Conservation (phyloP, 2,888 invertebrate genomes). For the Coremacera marginata region DNA sequence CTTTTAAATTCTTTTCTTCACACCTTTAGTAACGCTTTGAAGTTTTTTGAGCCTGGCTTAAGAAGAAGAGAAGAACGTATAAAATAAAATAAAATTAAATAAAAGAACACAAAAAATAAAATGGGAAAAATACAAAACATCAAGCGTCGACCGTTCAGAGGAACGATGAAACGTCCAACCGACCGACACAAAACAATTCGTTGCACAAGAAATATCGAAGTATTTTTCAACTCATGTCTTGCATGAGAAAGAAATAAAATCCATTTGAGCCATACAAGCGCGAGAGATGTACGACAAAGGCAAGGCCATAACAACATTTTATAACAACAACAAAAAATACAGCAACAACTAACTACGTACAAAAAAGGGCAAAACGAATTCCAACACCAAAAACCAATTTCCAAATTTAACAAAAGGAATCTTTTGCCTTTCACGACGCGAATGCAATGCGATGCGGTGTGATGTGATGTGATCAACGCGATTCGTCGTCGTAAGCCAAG, state of each 20-base stretch:
- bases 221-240: background rate
- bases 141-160: slow-evolving; percentile 33
- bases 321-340: slow-evolving; percentile 31
- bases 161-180: slow-evolving; percentile 32
- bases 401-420: slow-evolving; percentile 37
- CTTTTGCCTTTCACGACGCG: slow-evolving; percentile 23
- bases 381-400: slow-evolving; percentile 41
- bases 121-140: slow-evolving; percentile 11
- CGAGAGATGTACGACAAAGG: background rate
- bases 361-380: slow-evolving; percentile 36
- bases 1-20: slow-evolving; percentile 51
- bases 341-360: slow-evolving; percentile 29
- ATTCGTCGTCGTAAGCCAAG: slow-evolving; percentile 21
- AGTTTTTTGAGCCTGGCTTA: slow-evolving; percentile 31
- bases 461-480: slow-evolving; percentile 31
- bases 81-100: slow-evolving; percentile 32
- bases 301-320: slow-evolving; percentile 19
- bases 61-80: background rate
- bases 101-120: slow-evolving; percentile 38
- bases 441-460: slow-evolving; percentile 6
- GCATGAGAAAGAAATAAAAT: background rate
- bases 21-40: slow-evolving; percentile 52
- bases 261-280: background rate
- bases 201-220: slow-evolving; percentile 21
- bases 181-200: slow-evolving; percentile 36